Evolutionary conservation across 2,888 invertebrate genomes (phyloP), one percentile per base, ranked within the genome.

Genomic region (Caenorhabditis imperialis): DNA sequence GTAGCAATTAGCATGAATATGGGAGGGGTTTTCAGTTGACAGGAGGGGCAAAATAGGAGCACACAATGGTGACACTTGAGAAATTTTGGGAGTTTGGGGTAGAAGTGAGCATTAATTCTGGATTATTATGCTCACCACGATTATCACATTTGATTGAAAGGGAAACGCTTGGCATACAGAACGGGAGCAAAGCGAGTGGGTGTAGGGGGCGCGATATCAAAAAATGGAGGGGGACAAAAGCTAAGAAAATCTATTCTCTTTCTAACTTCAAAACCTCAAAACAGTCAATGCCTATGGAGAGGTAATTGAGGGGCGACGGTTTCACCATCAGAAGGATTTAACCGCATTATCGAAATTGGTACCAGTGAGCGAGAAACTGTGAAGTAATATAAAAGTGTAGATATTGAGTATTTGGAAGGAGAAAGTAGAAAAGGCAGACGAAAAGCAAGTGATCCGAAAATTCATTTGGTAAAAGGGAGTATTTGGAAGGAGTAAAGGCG

Each of bases 331-430:
- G 38, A 42, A 48, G 50, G 44, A 30, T 30, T 48, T 48, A 67
- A 57, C 67, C 67, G 57, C 67, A 42, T 65, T 37, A 35, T 37
- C 47, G 10, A 22, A 42, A 50, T 14, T 35, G 30, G 35, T 61
- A 67, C 67, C 67, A 57, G 67, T 67, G 51, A 67, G 50, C 67
- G 57, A 57, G 67, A 67, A 67, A 67, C 67, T 67, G 67, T 67
- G 50, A 42, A 51, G 67, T 35, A 30, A 25, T 14, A 25, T 35
- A 47, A 4, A 33, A 22, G 23, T 16, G n/a, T 23, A 25, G 10
- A 30, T 27, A 23, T 48, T 27, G 2, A 25, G 50, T 35, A 33
- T 62, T 23, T 40, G 48, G 35, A 27, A 48, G 18, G 20, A 47
- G 33, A 57, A 57, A 33, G 57, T 40, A 30, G 45, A 44, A 69